Base-by-base conservation (phyloP, 1,140 invertebrate genomes). In the Drosophila athabasca region DNA sequence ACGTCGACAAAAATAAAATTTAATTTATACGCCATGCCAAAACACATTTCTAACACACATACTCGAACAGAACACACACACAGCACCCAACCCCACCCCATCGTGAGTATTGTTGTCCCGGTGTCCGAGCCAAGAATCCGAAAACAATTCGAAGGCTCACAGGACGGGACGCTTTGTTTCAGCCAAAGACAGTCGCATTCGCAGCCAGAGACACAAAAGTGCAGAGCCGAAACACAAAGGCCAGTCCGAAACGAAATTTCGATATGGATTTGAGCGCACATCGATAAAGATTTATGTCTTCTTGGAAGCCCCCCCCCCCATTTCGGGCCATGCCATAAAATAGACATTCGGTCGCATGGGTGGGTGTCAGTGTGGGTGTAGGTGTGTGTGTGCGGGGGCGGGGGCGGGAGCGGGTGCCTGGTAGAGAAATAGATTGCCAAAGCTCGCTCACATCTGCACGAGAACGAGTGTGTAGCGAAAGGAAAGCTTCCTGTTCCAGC, bases 261-360 rank as follows among this genome's bases (percentile, higher is more conserved):
- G 58, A 54, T 79, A 79, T 79, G 65, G 71, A 80, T 76, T 80
- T 75, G 58, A 62, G 71, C 71, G 53, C 71, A 79, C 76, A 76
- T 79, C 77, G 77, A 80, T 79, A 80, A 79, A 76, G 78, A 80
- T 79, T 80, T 79, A 80, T 80, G 71, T 66, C 57, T 65, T 22
- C 52, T 54, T 58, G 76, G 66, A 62, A 61, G 45, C 49, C 69
- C 44, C 17, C 1, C 17, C 17, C 17, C 17, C 62, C 58, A 55
- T 48, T 39, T 44, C 52, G 65, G 65, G 77, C 41, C 57, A 51
- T 66, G 71, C 62, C 65, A 71, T 80, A 80, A 80, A 80, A 75
- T 51, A 62, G 71, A 54, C 68, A 59, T 49, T 49, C 3, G 11
- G 35, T 3, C 15, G 62, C 64, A 44, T 69, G 59, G 48, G 53